Conservation (phyloP, 2,888 invertebrate species). For the Sesia bembeciformis region DNA sequence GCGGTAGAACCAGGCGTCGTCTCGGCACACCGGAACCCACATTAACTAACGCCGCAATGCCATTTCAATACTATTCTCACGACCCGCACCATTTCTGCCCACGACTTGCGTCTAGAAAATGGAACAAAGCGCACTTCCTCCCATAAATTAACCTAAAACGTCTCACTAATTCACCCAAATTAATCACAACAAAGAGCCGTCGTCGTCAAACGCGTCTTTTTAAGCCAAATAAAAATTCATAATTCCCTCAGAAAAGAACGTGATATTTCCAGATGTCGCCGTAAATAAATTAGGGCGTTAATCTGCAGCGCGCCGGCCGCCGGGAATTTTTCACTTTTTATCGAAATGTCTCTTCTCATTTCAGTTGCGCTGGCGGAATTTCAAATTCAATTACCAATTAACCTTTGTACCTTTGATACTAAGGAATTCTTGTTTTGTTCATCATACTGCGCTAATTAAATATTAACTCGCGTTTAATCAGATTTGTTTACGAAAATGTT, state of each 20-base stretch:
- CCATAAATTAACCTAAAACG: slow-evolving; percentile 8
- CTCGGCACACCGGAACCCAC: background rate
- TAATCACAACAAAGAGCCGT: slow-evolving; percentile 26
- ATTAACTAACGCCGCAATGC: background rate
- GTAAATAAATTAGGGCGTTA: slow-evolving; percentile 6
- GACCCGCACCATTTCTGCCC: background rate
- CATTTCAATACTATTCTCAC: background rate
- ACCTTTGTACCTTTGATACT: slow-evolving; percentile 1
- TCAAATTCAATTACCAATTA: slow-evolving; percentile 4
- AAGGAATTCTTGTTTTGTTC: background rate
- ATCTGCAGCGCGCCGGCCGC: background rate
- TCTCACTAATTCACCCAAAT: slow-evolving; percentile 31
- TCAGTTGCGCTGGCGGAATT: slow-evolving; percentile 1
- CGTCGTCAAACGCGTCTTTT: slow-evolving; percentile 6
- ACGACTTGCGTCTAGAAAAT: background rate
- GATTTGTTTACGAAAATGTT: too few relatives aligned
- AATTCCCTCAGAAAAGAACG: background rate
- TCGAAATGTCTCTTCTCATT: background rate
- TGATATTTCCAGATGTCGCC: slow-evolving; percentile 3
- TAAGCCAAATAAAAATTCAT: slow-evolving; percentile 5
- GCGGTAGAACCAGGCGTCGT: background rate
- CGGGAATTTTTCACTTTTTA: slow-evolving; percentile 3
- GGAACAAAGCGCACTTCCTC: background rate
- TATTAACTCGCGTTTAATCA: too few relatives aligned
- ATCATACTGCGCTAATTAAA: background rate